Conservation (phyloP, 2,113 vertebrate genomes). For the Channa argus region DNA sequence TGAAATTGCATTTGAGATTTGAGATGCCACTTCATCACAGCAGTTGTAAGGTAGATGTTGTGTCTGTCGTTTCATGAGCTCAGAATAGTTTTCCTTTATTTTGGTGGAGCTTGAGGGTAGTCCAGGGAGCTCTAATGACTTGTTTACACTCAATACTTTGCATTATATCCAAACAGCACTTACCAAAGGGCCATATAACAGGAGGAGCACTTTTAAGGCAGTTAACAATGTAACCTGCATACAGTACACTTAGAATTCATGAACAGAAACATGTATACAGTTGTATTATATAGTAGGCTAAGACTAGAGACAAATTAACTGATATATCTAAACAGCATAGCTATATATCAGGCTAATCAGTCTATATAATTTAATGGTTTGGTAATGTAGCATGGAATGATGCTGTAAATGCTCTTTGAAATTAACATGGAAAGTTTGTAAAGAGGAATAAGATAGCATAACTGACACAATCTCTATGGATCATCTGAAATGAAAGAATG, state of each 20-base stretch:
- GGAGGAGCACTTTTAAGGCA: slow-evolving; percentile 57
- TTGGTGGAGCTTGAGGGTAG: slow-evolving; percentile 40
- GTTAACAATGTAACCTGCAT: slow-evolving; percentile 62
- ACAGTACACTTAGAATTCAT: slow-evolving; percentile 8
- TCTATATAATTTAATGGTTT: no score
- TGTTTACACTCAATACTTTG: slow-evolving; percentile 66
- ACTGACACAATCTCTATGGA: no score
- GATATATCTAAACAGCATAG: no score
- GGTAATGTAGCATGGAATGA: no score
- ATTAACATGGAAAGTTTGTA: no score
- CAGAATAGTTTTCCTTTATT: slow-evolving; percentile 57
- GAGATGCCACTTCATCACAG: slow-evolving; percentile 8
- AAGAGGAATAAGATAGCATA: no score
- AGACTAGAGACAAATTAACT: no score
- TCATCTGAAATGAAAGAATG: no score
- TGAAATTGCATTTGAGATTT: slow-evolving; percentile 48
- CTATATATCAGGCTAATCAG: no score
- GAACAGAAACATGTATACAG: background rate
- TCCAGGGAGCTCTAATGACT: slow-evolving; percentile 68
- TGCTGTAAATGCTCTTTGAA: no score
- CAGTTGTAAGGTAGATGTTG: slow-evolving; percentile 28
- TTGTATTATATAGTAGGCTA: no score
- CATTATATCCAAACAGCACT: slow-evolving; percentile 68
- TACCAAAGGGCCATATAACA: slow-evolving; percentile 65
- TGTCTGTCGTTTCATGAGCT: slow-evolving; percentile 42